Evolutionary conservation across 2,797 vertebrate genomes (phyloP), one percentile per base, ranked within the genome.

Genomic region (Eremophila alpestris): DNA sequence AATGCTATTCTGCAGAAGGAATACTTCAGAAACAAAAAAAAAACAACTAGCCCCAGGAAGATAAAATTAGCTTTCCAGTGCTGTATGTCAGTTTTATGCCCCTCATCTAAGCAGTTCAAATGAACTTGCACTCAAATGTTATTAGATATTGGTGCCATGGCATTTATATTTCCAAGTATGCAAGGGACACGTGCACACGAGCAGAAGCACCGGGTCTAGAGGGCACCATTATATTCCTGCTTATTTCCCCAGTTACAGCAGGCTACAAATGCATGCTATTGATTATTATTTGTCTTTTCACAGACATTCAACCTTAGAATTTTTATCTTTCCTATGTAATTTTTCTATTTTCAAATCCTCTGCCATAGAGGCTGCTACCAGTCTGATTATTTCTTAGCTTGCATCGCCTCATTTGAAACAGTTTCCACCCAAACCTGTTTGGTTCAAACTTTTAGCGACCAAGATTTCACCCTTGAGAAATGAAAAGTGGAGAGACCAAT

Each of bases 181-280:
- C 77, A 86, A 90, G 83, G 74, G 58, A 81, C 85, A 90, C 2
- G 1, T 69, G 93, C 82, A 83, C 85, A 90, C 1, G 9, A 89
- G 68, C 76, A 94, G 82, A 93, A 93, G 54, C 43, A 92, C 65
- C 89, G 75, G 94, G 94, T 95, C 88, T 93, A 94, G 67, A 95
- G 89, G 84, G 62, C 87, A 92, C 89, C 55, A 40, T 82, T 91
- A 87, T 74, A 88, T 79, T 88, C 90, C 89, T 87, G 71, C 94
- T 93, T 94, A 91, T 93, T 91, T 94, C 64, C 52, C 22, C 59
- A 69, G 80, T 84, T 94, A 64, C 49, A 96, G 55, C 45, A 79
- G 52, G 48, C 63, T 95, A 91, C 80, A 95, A 77, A 84, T 46
- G 40, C 74, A 60, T 20, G 55, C 41, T 94, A 90, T 88, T 86